Base-by-base conservation (phyloP, 2,113 vertebrate species). In the Scomber scombrus region DNA sequence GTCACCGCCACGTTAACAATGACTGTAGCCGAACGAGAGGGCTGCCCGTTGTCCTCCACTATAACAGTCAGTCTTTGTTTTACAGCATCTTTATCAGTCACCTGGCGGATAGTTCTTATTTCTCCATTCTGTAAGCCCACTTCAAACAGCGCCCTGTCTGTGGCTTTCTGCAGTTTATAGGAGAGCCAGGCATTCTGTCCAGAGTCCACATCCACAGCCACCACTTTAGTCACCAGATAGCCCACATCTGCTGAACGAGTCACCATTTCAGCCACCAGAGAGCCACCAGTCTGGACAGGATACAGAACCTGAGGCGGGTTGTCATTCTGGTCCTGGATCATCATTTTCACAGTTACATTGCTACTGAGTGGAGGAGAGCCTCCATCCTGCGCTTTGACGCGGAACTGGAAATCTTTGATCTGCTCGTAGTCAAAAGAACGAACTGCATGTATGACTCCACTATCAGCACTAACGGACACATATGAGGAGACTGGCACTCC, bases 111-210 rank as follows among this genome's bases (percentile, higher is more conserved):
- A 73, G 85, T 92, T 82, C 91, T 89, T 45, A 94, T 89, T 87
- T 94, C 94, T 55, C 94, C 93, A 64, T 85, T 93, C 67, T 91
- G 88, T 80, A 88, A 67, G 21, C 84, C 89, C 80, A 94, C 88
- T 50, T 77, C 87, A 86, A 93, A 92, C 65, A 15, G 76, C 52
- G 52, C 18, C 52, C 52, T 54, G 52, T 54, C 52, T 54, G 52
- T 54, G 52, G 52, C 52, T n/a, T 19, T 54, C n/a, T 54, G 52
- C 3, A 54, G 52, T 54, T 54, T 54, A 54, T 54, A 54, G 52
- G 52, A 54, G 52, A 54, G 52, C 52, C 52, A 54, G 52, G 52
- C 52, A 19, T 54, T 54, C 52, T 54, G 52, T 54, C 52, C 52
- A 54, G 52, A 54, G 52, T 54, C 52, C 52, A 54, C 52, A 54